Evolutionary conservation across 2,888 invertebrate genomes (phyloP).

Genomic region (Nemotelus nigrinus): DNA sequence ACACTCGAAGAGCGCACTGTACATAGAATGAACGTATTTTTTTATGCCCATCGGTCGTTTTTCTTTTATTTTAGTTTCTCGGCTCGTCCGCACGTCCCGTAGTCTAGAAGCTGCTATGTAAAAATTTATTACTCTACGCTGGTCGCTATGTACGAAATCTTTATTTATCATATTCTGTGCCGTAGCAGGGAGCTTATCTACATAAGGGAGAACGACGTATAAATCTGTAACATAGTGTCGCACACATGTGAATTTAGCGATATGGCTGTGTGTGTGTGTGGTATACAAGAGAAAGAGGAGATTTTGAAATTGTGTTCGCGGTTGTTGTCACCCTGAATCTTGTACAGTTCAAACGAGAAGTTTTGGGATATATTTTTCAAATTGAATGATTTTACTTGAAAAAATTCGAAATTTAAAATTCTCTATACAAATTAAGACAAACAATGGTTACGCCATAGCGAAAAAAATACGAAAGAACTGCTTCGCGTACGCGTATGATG

Average conservation of each 20-base stretch:
- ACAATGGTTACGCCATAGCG: too few species aligned
- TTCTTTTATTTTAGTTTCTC: slow-evolving; percentile 30
- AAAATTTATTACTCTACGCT: slow-evolving; percentile 36
- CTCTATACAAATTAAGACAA: too few species aligned
- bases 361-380: not conserved
- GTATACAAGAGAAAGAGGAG: not conserved
- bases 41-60: slow-evolving; percentile 29
- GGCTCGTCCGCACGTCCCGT: slow-evolving; percentile 29
- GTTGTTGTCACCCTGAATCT: slow-evolving; percentile 28
- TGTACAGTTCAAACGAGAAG: not conserved
- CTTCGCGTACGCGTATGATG: too few species aligned
- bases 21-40: slow-evolving; percentile 38
- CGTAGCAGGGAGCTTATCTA: slow-evolving; percentile 20
- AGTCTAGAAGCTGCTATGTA: slow-evolving; percentile 21
- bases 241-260: not conserved
- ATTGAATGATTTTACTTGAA: too few species aligned
- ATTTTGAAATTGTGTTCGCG: not conserved
- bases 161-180: not conserved
- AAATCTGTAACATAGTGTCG: slow-evolving; percentile 24
- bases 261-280: not conserved
- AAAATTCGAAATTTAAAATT: too few species aligned
- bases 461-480: too few species aligned
- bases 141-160: slow-evolving; percentile 19
- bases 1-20: slow-evolving; percentile 11
- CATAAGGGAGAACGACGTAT: slow-evolving; percentile 35